These are phyloP conservation scores for Lutra lutra DNA, from an alignment of 2,797 vertebrate genomes.

Conservation along the genomic window DNA sequence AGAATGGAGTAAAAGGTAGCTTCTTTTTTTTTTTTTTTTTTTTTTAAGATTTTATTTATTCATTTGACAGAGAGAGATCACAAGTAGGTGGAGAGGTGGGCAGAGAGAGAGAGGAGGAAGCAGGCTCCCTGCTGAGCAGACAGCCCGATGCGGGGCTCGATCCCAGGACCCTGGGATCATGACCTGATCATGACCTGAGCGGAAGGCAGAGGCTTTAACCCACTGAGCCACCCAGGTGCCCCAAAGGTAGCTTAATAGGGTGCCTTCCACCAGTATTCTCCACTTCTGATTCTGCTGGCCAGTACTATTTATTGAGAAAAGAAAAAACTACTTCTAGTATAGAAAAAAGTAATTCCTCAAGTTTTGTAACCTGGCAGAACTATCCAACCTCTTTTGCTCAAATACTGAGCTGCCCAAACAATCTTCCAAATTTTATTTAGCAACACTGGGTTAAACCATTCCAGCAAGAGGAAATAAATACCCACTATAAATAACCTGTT, in stretches of 20 bases:
- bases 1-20: neutral
- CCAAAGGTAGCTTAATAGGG: neutral
- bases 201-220: too few relatives aligned
- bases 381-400: neutral
- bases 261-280: neutral
- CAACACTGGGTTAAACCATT: neutral
- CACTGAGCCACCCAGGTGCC: too few relatives aligned
- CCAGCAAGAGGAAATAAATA: slow-evolving; percentile 38
- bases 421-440: slow-evolving; percentile 2
- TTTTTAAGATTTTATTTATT: too few relatives aligned
- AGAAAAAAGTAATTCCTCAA: neutral
- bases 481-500: slow-evolving; percentile 58
- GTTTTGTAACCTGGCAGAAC: neutral
- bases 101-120: too few relatives aligned
- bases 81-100: too few relatives aligned
- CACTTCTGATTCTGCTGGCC: neutral
- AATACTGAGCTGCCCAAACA: slow-evolving; percentile 47
- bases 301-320: neutral
- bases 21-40: neutral
- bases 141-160: too few relatives aligned
- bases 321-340: neutral
- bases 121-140: too few relatives aligned
- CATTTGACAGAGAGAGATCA: too few relatives aligned
- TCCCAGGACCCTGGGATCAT: too few relatives aligned
- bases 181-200: too few relatives aligned